Conservation (phyloP, 2,888 invertebrate genomes). For the Eupithecia subfuscata region DNA sequence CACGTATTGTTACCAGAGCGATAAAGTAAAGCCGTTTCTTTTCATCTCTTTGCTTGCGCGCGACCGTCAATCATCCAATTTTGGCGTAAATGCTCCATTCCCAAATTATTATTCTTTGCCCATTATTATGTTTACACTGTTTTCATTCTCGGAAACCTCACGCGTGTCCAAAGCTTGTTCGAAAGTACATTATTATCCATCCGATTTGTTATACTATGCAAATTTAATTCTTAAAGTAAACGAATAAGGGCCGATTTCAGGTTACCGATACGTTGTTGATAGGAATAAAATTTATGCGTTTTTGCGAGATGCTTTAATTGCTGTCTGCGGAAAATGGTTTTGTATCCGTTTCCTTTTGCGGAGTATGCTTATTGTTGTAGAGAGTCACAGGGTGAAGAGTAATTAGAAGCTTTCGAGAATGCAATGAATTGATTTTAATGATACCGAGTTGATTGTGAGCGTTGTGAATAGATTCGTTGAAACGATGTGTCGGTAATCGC, state of each 20-base stretch:
- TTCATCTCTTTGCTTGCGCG: constrained; percentile 39
- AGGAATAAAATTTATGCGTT: constrained; percentile 44
- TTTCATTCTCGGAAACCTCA: constrained; percentile 57
- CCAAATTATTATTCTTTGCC: constrained; percentile 60
- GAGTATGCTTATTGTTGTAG: constrained; percentile 42
- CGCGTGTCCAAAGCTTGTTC: constrained; percentile 40
- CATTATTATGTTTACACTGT: constrained; percentile 68
- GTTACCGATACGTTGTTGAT: constrained; percentile 28
- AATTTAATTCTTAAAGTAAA: constrained; percentile 35
- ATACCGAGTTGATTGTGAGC: constrained; percentile 39
- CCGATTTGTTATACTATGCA: background rate
- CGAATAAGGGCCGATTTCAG: constrained; percentile 13
- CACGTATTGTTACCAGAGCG: background rate
- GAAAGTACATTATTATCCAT: background rate
- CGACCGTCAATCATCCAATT: constrained; percentile 70
- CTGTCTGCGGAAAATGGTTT: constrained; percentile 48
- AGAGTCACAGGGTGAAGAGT: constrained; percentile 38
- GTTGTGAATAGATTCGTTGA: constrained; percentile 30
- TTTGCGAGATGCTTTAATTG: constrained; percentile 48
- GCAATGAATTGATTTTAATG: constrained; percentile 42
- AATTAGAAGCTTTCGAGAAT: constrained; percentile 43
- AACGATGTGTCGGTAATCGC: constrained; percentile 18
- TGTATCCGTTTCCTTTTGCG: constrained; percentile 43
- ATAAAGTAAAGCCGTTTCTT: constrained; percentile 43
- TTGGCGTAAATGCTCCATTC: constrained; percentile 58